Evolutionary conservation across 2,113 vertebrate species (phyloP), one percentile per base, ranked within the genome.

Genomic region (Mola mola): DNA sequence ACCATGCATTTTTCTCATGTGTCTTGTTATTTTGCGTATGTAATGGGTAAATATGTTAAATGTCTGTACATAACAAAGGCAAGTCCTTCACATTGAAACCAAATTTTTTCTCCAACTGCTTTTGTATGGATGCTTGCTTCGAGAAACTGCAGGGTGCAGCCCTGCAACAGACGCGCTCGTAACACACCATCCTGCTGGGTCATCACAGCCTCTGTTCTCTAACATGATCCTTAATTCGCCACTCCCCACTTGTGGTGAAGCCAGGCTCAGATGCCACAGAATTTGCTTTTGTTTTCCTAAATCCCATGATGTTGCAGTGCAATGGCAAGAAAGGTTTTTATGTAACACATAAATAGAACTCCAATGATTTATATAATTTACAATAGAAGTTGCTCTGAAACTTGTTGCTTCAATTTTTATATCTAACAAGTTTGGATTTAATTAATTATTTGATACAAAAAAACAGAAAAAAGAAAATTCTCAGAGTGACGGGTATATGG

Each of bases 141-240:
- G 36, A 34, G 29, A 2, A 31, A 28, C 24, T 50, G 44, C 43
- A 48, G 43, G 42, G 25, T 41, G 26, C 24, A 36, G 57, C 51
- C 53, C 50, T 43, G 42, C n/a, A 17, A 65, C 77, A 81, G 69
- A 75, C 57, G 13, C 38, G 41, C 66, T 66, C 62, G 22, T n/a
- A 62, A 38, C 67, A 47, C 60, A 3, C 55, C 72, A 63, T 73
- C 22, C 48, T 76, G 68, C 43, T 43, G 47, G 50, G 59, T 50
- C 50, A 4, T 65, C 34, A 3, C 41, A 41, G 61, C 57, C 52
- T 47, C 49, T 68, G 66, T 34, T 68, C 28, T 67, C 66, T 34
- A 29, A 25, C 40, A 29, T 55, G 40, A 33, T 50, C 46, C 62
- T 22, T 22, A 48, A 49, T 59, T 50, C 26, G 57, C 49, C 41